A percentile compares a stretch with the other conserved stretches of the same genome.
Conservation (phyloP, 2,888 invertebrate genomes). For the Lepidocyrtinus sp. region DNA sequence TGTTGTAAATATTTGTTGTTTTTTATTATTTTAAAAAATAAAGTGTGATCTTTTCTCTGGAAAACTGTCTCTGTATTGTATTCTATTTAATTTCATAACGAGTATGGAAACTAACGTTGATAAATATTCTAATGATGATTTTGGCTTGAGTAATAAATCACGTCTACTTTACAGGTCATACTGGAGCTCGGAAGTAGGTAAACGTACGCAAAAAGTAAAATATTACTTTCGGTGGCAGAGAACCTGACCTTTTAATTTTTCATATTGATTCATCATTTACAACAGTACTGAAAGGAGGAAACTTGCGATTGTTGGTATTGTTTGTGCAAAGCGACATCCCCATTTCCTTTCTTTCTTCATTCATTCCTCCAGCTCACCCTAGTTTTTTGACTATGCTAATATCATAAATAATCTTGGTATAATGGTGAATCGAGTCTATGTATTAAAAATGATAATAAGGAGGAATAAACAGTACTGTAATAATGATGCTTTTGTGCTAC, state of each 20-base stretch:
- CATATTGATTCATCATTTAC: background rate
- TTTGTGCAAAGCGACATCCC: slow-evolving; percentile 7
- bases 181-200: background rate
- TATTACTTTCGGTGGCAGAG: background rate
- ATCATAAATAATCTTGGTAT: background rate
- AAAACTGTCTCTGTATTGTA: background rate
- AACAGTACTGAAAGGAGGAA: background rate
- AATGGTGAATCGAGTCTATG: background rate
- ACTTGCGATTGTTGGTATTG: background rate
- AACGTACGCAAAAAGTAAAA: background rate
- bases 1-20: slow-evolving; percentile 46
- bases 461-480: slow-evolving; percentile 36
- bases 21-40: slow-evolving; percentile 54
- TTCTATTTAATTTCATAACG: too few species aligned
- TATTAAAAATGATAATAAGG: slow-evolving; percentile 24
- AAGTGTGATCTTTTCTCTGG: slow-evolving; percentile 52
- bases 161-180: background rate
- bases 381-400: background rate
- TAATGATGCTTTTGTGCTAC: slow-evolving; percentile 35
- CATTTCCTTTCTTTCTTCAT: slow-evolving; percentile 9
- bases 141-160: background rate
- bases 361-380: background rate
- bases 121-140: background rate
- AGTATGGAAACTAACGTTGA: too few species aligned
- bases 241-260: background rate